phyloP scores from a whole-genome alignment of 2,113 vertebrate species.

The human (Homo sapiens) region GRCh38 chr4:85926501-85927000 shows the following conservation, averaged over 20 bases:
- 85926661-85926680: background rate
- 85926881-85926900: background rate
- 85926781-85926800: background rate
- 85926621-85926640: conserved; percentile 13
- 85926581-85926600: background rate
- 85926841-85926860: background rate
- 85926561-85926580: background rate
- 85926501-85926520: background rate
- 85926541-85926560: background rate
- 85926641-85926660: background rate
- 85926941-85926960: background rate
- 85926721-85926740: background rate
- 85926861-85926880: background rate
- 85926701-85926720: background rate
- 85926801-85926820: background rate
- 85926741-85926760: background rate
- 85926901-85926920: background rate
- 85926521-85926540: background rate
- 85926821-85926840: background rate
- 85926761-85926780: background rate
- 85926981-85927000: background rate
- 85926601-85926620: conserved; percentile 21
- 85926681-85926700: background rate
- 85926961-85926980: background rate
- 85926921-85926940: background rate